Percentiles rank a stretch among this genome's conserved stretches.
Conservation (phyloP, 1,140 invertebrate genomes). For the Dreissena polymorpha region DNA sequence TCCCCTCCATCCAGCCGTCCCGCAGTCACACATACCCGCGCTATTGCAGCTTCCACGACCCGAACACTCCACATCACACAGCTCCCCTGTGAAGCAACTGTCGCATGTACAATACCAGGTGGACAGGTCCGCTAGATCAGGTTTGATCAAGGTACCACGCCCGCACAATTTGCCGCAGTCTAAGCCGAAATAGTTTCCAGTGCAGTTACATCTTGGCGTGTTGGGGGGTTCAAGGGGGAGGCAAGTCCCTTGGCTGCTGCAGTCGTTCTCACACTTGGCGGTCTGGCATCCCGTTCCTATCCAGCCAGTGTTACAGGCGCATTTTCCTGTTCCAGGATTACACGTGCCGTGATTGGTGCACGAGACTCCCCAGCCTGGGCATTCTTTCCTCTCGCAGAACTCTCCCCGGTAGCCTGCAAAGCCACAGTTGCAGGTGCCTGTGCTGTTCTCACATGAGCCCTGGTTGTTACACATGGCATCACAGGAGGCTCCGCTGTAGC, state of each 20-base stretch:
- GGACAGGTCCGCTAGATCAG: conserved; percentile 17
- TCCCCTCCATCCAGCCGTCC: conserved; percentile 61
- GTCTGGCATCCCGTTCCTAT: conserved; percentile 59
- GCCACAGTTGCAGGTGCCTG: conserved; percentile 57
- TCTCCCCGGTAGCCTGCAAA: conserved; percentile 56
- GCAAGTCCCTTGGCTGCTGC: conserved; percentile 59
- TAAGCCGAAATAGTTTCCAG: conserved; percentile 61
- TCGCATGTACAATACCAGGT: conserved; percentile 54
- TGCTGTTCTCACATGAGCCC: conserved; percentile 44
- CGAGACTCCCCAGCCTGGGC: conserved; percentile 53
- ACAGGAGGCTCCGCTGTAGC: conserved; percentile 56
- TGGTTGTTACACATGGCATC: conserved; percentile 48
- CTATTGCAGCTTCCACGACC: conserved; percentile 47
- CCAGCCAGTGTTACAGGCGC: conserved; percentile 63
- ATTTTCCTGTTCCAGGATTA: conserved; percentile 46
- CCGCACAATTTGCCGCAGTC: conserved; percentile 66
- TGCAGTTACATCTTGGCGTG: conserved; percentile 57
- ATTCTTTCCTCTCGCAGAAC: conserved; percentile 56
- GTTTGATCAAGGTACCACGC: conserved; percentile 54
- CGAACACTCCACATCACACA: conserved; percentile 55
- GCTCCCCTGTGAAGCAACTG: conserved; percentile 46
- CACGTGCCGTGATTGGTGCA: conserved; percentile 57
- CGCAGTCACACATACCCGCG: conserved; percentile 55
- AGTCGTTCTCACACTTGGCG: conserved; percentile 62
- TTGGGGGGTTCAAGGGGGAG: conserved; percentile 8